Evolutionary conservation across 2,888 invertebrate species (phyloP), one percentile per base, ranked within the genome.

Genomic region (Stratiomys singularior): DNA sequence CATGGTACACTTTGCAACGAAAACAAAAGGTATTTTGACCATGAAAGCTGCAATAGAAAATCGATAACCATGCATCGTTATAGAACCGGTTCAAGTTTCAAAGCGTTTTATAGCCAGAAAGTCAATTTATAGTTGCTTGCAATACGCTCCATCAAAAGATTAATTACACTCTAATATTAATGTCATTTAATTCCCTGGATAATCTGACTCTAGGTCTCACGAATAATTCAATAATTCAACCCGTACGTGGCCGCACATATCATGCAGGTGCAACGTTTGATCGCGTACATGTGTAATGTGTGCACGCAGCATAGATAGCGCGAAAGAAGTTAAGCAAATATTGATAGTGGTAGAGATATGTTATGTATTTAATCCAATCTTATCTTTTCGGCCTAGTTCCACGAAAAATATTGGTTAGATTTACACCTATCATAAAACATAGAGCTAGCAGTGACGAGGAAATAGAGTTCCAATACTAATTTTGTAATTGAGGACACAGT

Each of bases 381-480:
- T 60, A 60, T 60, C 60, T 9, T 21, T n/a, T 60, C 23, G 60
- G 60, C 60, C 60, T 60, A 60, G 23, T 60, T 60, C 21, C 60
- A 9, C 44, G 44, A 44, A 44, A n/a, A 44, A 11, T 60, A 23
- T 23, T 60, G 5, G 18, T 2, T 21, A 60, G n/a, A 60, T 60
- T 60, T 21, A 60, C 60, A 13, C 13, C 13, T 23, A 27, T 23
- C 63, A 9, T 11, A 9, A 63, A 63, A 13, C 21, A 44, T 44
- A 63, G n/a, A 11, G 11, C 27, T 25, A 27, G 63, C 63, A 4
- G 27, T 1, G 27, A 63, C 25, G 13, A 5, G 63, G 63, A 27
- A 23, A 63, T n/a, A n/a, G n/a, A n/a, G n/a, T n/a, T n/a, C n/a
- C n/a, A n/a, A n/a, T n/a, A n/a, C n/a, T n/a, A n/a, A n/a, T n/a